Evolutionary conservation across 2,797 vertebrate genomes (phyloP).

Genomic region (Danio tinwini): DNA sequence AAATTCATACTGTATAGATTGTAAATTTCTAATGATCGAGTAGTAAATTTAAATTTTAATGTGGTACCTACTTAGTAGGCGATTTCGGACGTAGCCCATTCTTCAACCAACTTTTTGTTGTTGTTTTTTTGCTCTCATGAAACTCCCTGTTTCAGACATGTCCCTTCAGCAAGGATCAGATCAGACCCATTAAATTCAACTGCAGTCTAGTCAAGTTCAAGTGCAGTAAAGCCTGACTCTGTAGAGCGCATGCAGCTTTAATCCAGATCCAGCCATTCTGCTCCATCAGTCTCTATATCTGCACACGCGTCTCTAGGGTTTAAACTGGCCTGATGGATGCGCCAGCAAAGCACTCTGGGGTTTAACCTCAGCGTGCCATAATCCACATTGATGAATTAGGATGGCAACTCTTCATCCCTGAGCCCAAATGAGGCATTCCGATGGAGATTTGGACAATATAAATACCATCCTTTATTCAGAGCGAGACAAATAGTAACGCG

Average conservation of each 20-base stretch:
- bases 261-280: constrained; percentile 49
- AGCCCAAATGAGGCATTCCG: constrained; percentile 50
- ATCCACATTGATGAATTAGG: constrained; percentile 60
- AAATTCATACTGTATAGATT: too few relatives aligned
- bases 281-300: constrained; percentile 41
- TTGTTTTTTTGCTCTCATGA: neutral
- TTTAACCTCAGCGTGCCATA: constrained; percentile 51
- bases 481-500: constrained; percentile 42
- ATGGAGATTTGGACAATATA: constrained; percentile 54
- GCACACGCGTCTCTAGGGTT: constrained; percentile 33
- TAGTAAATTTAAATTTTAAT: too few relatives aligned
- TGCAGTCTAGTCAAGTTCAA: constrained; percentile 14
- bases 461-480: constrained; percentile 47
- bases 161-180: neutral
- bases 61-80: too few relatives aligned
- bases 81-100: too few relatives aligned
- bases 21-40: too few relatives aligned
- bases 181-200: neutral
- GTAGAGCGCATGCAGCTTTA: constrained; percentile 24
- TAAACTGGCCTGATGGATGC: constrained; percentile 30
- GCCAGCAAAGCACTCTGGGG: constrained; percentile 46
- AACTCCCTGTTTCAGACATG: neutral
- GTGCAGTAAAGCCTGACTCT: constrained; percentile 7
- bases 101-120: too few relatives aligned
- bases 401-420: constrained; percentile 46